These are phyloP conservation scores for Dione vanillae DNA, from an alignment of 2,888 invertebrate species.

Conservation along the genomic window DNA sequence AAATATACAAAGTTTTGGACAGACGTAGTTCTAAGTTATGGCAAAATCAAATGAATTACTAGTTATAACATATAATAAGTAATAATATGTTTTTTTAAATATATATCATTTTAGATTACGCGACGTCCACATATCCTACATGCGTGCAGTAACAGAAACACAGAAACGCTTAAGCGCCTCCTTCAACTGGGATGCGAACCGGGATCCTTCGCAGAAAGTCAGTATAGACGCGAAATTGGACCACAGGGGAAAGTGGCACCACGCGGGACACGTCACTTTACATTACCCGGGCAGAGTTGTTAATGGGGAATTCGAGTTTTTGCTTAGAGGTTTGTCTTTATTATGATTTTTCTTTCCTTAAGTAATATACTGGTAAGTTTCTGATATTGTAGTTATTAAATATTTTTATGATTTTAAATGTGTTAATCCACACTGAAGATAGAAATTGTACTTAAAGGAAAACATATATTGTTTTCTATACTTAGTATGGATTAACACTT, in stretches of 20 bases:
- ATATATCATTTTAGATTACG: conserved; percentile 81
- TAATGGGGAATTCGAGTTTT: conserved; percentile 86
- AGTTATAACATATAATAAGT: background rate
- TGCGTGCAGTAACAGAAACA: conserved; percentile 83
- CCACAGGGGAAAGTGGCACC: conserved; percentile 84
- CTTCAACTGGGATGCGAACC: conserved; percentile 93
- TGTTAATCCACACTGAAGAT: too few relatives aligned
- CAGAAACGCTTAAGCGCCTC: conserved; percentile 88
- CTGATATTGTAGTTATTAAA: too few relatives aligned
- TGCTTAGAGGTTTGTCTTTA: conserved; percentile 73
- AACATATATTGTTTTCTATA: too few relatives aligned
- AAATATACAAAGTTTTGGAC: too few relatives aligned
- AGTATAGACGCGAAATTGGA: conserved; percentile 86
- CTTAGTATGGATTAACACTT: too few relatives aligned
- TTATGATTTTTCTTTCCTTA: background rate
- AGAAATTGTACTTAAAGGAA: too few relatives aligned
- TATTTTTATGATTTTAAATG: too few relatives aligned
- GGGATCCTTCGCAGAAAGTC: conserved; percentile 91
- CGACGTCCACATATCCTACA: conserved; percentile 88
- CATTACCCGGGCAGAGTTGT: conserved; percentile 91
- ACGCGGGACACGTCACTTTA: conserved; percentile 86
- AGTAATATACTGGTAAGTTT: too few relatives aligned
- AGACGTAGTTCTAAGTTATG: too few relatives aligned
- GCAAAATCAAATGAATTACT: too few relatives aligned
- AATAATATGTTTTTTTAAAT: background rate